phyloP scores from a whole-genome alignment of 2,797 vertebrate species.

The Xenopus petersii region DNA sequence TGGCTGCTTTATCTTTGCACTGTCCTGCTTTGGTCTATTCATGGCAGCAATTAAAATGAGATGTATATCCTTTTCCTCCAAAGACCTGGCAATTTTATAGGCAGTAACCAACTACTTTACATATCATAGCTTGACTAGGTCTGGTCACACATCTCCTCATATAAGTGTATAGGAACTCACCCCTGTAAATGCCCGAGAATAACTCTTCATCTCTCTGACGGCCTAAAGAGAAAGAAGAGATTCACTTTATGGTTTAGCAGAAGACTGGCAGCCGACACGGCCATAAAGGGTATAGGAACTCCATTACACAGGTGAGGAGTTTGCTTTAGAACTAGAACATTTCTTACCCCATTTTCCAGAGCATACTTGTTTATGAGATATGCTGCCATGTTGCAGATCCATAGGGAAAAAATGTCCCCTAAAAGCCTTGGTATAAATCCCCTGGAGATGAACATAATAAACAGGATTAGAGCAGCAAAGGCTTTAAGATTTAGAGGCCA shows the following conservation, averaged over 20 bases:
- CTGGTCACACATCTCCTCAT: not conserved
- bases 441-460: constrained; percentile 57
- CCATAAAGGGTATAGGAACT: no score
- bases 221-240: constrained; percentile 7
- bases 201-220: constrained; percentile 86
- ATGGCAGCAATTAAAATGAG: no score
- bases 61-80: no score
- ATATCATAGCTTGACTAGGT: no score
- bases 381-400: constrained; percentile 95
- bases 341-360: constrained; percentile 79
- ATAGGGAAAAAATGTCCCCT: constrained; percentile 87
- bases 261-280: no score
- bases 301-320: not conserved
- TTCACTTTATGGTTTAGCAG: not conserved
- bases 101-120: no score
- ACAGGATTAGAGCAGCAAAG: no score
- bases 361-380: constrained; percentile 91
- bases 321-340: not conserved
- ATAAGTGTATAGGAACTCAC: constrained; percentile 61
- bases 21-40: no score
- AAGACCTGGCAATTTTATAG: no score
- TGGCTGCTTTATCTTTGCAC: no score
- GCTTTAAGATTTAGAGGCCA: no score
- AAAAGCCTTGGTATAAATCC: constrained; percentile 92
- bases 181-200: constrained; percentile 90